phyloP scores from a whole-genome alignment of 2,888 invertebrate species.

The Lasiommata megera region DNA sequence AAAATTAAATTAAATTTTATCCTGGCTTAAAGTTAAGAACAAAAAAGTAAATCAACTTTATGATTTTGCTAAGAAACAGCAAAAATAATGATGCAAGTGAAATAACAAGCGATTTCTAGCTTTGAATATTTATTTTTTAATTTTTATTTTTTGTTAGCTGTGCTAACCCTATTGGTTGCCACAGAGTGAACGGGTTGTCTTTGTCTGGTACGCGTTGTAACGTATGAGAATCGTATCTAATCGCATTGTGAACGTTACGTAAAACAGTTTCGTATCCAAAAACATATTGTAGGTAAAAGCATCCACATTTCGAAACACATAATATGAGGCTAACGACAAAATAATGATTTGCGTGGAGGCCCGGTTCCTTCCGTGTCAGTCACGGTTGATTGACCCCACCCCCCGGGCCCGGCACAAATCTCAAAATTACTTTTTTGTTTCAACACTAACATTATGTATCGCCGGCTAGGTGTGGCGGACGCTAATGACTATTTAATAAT shows the following conservation, averaged over 20 bases:
- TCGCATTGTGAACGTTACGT: background rate
- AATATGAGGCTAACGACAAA: constrained; percentile 74
- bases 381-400: constrained; percentile 60
- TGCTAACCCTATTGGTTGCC: no score
- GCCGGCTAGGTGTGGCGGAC: constrained; percentile 70
- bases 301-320: constrained; percentile 44
- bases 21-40: no score
- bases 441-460: constrained; percentile 52
- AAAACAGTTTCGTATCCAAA: background rate
- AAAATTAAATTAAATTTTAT: no score
- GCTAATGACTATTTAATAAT: constrained; percentile 80
- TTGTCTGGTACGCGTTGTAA: background rate
- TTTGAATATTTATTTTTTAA: no score
- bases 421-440: constrained; percentile 73
- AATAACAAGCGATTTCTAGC: no score
- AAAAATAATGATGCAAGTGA: no score
- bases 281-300: background rate
- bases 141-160: no score
- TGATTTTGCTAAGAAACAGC: no score
- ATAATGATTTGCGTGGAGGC: constrained; percentile 77
- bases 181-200: background rate
- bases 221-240: no score
- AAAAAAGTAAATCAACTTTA: no score
- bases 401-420: constrained; percentile 52
- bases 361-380: constrained; percentile 75